A percentile compares a stretch with the other conserved stretches of the same genome.
Evolutionary conservation across 2,888 invertebrate genomes (phyloP).

Genomic region (Syritta pipiens): DNA sequence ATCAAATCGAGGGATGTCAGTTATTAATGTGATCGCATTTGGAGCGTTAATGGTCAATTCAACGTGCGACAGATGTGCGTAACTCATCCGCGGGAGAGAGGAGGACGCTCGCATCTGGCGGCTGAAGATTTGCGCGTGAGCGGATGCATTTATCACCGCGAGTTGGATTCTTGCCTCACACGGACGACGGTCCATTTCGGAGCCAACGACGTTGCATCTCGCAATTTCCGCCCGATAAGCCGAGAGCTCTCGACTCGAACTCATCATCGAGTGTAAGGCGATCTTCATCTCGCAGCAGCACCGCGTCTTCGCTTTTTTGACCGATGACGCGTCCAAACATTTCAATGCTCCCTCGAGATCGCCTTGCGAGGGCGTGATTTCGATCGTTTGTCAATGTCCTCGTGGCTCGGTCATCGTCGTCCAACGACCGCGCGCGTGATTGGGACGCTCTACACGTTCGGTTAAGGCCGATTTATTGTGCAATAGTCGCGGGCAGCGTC

Average conservation of each 20-base stretch:
- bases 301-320: conserved; percentile 50
- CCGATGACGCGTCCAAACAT: conserved; percentile 67
- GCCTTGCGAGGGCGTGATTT: conserved; percentile 66
- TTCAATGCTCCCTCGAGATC: conserved; percentile 51
- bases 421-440: conserved; percentile 36
- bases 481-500: not conserved
- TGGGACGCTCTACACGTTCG: conserved; percentile 60
- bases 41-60: conserved; percentile 79
- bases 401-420: not conserved
- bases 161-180: not conserved
- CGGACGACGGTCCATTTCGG: no score
- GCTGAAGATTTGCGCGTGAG: conserved; percentile 68
- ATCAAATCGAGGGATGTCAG: conserved; percentile 79
- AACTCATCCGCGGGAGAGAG: conserved; percentile 75
- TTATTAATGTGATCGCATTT: conserved; percentile 79
- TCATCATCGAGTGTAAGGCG: conserved; percentile 66
- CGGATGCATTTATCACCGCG: conserved; percentile 61
- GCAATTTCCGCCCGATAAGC: conserved; percentile 58
- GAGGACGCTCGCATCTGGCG: not conserved
- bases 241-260: conserved; percentile 35
- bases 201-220: conserved; percentile 52
- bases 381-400: conserved; percentile 68
- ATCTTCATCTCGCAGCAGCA: conserved; percentile 49
- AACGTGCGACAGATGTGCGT: conserved; percentile 79
- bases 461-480: not conserved